These are phyloP conservation scores for Taxidea taxus DNA, from an alignment of 2,113 vertebrate genomes.

Conservation along the genomic window DNA sequence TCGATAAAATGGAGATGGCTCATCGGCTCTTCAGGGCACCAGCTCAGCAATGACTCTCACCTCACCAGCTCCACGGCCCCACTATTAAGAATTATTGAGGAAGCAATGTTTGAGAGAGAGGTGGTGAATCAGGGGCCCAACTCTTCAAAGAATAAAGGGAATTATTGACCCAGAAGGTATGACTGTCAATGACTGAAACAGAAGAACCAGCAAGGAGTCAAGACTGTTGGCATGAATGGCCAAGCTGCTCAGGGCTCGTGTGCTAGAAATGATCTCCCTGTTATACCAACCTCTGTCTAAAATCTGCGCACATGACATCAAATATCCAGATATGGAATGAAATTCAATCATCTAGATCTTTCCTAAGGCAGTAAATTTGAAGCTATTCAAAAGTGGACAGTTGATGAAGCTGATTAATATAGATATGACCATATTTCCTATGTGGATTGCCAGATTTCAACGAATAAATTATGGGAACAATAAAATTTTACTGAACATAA, in stretches of 20 bases:
- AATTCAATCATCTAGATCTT: background rate
- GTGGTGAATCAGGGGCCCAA: background rate
- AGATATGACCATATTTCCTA: constrained; percentile 48
- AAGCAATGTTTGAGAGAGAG: background rate
- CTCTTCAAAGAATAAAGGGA: background rate
- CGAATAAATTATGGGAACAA: constrained; percentile 42
- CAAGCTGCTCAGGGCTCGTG: background rate
- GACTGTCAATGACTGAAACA: background rate
- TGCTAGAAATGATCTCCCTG: background rate
- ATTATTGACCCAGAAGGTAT: background rate
- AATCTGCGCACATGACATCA: background rate
- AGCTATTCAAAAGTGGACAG: background rate
- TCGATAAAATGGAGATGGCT: background rate
- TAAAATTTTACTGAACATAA: constrained; percentile 66
- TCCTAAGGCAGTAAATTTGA: constrained; percentile 34
- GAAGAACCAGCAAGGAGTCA: background rate
- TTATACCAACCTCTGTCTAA: background rate
- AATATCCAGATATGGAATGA: background rate
- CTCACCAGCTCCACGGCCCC: background rate
- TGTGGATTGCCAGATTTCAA: constrained; percentile 20
- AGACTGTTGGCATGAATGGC: background rate
- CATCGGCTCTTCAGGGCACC: background rate
- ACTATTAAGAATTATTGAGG: background rate
- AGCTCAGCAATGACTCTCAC: background rate
- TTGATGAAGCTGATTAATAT: constrained; percentile 47